A percentile compares a stretch with the other conserved stretches of the same genome.
Evolutionary conservation across 1,140 invertebrate species (phyloP).

Genomic region (Thereuonema tuberculata): DNA sequence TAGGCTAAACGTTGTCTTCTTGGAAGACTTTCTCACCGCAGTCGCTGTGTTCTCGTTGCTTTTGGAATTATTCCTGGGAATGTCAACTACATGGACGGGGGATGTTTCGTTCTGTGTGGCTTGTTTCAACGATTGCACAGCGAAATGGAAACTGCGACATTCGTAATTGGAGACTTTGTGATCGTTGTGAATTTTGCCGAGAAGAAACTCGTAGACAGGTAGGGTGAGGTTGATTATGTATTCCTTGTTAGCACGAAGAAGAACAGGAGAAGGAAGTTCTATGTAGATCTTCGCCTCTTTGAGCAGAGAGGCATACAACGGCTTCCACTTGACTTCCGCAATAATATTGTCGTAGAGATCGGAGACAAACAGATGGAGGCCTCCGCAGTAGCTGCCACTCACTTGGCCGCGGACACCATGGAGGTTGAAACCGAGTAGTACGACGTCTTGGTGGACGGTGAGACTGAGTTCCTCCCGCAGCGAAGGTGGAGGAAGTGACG

Average conservation of each 20-base stretch:
- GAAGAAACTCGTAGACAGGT: background rate
- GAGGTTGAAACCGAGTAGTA: background rate
- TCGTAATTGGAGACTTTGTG: background rate
- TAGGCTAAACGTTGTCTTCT: background rate
- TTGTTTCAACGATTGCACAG: no score
- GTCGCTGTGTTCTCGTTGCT: background rate
- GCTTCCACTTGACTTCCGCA: background rate
- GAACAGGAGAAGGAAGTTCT: background rate
- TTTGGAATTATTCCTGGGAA: background rate
- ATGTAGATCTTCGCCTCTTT: background rate
- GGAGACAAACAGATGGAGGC: background rate
- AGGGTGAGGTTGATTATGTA: background rate
- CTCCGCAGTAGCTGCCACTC: background rate
- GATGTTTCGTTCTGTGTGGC: no score
- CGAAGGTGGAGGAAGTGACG: no score
- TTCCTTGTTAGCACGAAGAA: background rate
- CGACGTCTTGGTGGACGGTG: background rate
- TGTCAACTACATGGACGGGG: no score
- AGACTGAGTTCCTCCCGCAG: background rate
- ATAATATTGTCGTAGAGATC: background rate
- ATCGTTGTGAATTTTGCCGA: background rate
- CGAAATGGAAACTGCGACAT: background rate
- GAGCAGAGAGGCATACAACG: background rate
- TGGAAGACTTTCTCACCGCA: background rate
- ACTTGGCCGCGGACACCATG: background rate